Percentiles rank a stretch among this genome's conserved stretches.
Evolutionary conservation across 2,888 invertebrate species (phyloP).

Genomic region (Oasisia sp.): DNA sequence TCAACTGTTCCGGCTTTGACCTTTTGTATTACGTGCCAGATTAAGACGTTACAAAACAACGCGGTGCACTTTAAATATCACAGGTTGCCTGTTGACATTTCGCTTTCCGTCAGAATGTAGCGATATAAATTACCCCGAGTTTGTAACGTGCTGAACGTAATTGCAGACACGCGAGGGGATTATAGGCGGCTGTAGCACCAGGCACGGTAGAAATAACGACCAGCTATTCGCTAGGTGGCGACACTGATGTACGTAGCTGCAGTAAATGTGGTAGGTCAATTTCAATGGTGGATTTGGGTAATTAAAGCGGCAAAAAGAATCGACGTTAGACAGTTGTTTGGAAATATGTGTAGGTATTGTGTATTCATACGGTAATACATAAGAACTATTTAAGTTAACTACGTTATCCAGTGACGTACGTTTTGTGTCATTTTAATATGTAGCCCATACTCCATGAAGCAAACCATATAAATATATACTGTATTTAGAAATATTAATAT

Average conservation of each 20-base stretch:
- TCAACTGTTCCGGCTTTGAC: neutral
- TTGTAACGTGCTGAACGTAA: neutral
- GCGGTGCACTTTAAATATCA: neutral
- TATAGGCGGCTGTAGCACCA: neutral
- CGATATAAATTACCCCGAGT: neutral
- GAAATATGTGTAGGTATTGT: no score
- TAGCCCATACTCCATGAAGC: no score
- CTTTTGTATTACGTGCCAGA: neutral
- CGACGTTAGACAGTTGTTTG: no score
- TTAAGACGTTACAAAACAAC: neutral
- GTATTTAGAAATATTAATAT: no score
- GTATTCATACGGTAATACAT: no score
- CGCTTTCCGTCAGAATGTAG: neutral
- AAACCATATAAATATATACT: no score
- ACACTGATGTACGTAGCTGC: neutral
- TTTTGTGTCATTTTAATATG: no score
- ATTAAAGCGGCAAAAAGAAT: no score
- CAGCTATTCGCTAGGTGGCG: neutral
- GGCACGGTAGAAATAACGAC: neutral
- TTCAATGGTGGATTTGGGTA: no score
- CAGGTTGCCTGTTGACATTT: slow-evolving; percentile 3
- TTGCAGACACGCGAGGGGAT: neutral
- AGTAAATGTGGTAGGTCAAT: no score
- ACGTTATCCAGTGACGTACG: no score
- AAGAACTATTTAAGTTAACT: no score